Conservation (phyloP, 1,140 invertebrate species). For the Tetranychus urticae region DNA sequence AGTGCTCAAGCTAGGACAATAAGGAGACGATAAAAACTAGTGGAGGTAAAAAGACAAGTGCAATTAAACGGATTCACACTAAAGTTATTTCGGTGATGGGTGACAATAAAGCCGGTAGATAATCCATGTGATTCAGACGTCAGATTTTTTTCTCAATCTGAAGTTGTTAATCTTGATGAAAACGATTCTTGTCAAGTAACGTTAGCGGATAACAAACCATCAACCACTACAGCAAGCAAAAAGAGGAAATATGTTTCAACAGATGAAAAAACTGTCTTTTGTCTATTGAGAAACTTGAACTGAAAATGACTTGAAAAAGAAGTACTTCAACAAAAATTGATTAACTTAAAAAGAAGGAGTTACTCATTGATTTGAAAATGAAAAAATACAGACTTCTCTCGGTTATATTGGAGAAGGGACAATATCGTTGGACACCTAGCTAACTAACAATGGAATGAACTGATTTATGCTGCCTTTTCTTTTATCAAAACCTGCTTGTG, state of each 20-base stretch:
- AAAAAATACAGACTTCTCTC: neutral
- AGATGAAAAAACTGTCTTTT: neutral
- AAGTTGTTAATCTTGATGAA: neutral
- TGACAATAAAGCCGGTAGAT: neutral
- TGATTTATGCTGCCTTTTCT: neutral
- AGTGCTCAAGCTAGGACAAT: neutral
- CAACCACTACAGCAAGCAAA: neutral
- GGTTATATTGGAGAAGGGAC: neutral
- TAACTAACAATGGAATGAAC: too few species aligned
- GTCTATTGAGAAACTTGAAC: neutral
- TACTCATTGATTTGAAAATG: neutral
- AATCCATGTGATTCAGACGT: neutral
- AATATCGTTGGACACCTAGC: neutral
- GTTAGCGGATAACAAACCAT: neutral
- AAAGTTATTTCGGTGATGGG: neutral
- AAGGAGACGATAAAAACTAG: neutral
- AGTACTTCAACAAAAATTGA: neutral
- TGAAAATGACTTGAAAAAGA: neutral
- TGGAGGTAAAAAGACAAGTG: neutral
- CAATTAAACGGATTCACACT: neutral
- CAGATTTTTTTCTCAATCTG: neutral
- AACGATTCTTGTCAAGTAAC: neutral
- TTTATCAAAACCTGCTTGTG: neutral
- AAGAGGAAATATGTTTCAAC: neutral
- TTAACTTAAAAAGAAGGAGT: neutral